Evolutionary conservation across 2,888 invertebrate genomes (phyloP).

Genomic region (Aradus depressus): DNA sequence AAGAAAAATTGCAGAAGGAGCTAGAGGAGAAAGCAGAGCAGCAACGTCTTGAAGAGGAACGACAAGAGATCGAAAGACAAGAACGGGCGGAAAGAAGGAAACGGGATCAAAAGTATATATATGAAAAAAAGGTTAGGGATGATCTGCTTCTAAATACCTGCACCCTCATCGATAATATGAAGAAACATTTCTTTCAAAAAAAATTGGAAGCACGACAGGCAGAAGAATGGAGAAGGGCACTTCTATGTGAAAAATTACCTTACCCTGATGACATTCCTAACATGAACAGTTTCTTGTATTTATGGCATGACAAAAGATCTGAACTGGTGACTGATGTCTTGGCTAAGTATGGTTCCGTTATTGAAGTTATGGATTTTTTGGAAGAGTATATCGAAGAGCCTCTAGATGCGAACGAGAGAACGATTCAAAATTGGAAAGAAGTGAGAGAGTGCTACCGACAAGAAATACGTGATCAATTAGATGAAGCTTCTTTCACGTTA

Average conservation of each 20-base stretch:
- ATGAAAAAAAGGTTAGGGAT: not conserved
- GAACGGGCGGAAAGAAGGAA: not conserved
- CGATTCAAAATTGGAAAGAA: not conserved
- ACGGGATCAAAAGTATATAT: not conserved
- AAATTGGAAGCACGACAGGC: not conserved
- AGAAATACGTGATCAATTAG: not conserved
- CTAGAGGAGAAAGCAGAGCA: not conserved
- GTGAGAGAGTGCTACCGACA: not conserved
- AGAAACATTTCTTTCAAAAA: not conserved
- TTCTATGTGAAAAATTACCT: not conserved
- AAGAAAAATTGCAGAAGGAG: not conserved
- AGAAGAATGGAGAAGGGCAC: not conserved
- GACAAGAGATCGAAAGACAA: constrained; percentile 1
- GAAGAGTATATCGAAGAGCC: not conserved
- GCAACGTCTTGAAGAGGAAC: constrained; percentile 4
- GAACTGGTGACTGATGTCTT: not conserved
- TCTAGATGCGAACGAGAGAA: not conserved
- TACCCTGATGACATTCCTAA: not conserved
- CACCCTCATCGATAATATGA: not conserved
- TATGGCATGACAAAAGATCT: not conserved
- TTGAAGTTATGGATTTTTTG: not conserved
- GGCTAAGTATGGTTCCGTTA: not conserved
- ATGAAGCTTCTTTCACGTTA: not conserved
- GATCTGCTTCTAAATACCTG: not conserved
- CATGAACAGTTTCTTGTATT: not conserved